A percentile compares a stretch with the other conserved stretches of the same genome.
These are phyloP conservation scores for Phocoena phocoena DNA, from an alignment of 2,113 vertebrate species.

Conservation along the genomic window DNA sequence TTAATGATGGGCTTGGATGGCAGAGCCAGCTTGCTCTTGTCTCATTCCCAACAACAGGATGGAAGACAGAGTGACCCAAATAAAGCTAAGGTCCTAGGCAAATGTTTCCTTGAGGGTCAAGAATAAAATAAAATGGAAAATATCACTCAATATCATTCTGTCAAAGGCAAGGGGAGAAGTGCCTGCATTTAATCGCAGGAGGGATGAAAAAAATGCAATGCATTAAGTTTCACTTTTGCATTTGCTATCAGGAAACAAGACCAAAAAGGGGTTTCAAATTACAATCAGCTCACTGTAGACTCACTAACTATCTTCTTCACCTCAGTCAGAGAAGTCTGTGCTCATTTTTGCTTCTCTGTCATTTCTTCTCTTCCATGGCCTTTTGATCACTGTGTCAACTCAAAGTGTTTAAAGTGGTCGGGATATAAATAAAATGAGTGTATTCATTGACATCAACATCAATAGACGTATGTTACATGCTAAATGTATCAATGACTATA, in stretches of 20 bases:
- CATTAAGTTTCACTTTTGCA: not conserved
- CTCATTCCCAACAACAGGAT: not conserved
- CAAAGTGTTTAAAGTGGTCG: not conserved
- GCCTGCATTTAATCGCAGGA: not conserved
- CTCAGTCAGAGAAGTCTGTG: not conserved
- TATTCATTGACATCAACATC: not conserved
- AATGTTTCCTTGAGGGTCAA: not conserved
- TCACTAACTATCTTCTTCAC: not conserved
- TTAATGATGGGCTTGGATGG: not conserved
- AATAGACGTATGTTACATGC: not conserved
- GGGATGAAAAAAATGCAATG: not conserved
- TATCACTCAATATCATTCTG: not conserved
- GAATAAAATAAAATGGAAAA: slow-evolving; percentile 28
- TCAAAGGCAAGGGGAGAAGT: not conserved
- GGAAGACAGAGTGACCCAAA: not conserved
- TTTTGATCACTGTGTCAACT: not conserved
- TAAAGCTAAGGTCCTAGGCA: not conserved
- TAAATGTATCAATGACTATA: not conserved
- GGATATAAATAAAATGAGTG: not conserved
- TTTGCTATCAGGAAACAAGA: not conserved
- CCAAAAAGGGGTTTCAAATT: not conserved
- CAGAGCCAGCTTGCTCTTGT: not conserved
- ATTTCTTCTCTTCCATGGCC: not conserved
- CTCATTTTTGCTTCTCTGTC: not conserved
- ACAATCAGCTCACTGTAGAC: not conserved